These are phyloP conservation scores for Maylandia zebra DNA, from an alignment of 2,113 vertebrate genomes.

Conservation along the genomic window DNA sequence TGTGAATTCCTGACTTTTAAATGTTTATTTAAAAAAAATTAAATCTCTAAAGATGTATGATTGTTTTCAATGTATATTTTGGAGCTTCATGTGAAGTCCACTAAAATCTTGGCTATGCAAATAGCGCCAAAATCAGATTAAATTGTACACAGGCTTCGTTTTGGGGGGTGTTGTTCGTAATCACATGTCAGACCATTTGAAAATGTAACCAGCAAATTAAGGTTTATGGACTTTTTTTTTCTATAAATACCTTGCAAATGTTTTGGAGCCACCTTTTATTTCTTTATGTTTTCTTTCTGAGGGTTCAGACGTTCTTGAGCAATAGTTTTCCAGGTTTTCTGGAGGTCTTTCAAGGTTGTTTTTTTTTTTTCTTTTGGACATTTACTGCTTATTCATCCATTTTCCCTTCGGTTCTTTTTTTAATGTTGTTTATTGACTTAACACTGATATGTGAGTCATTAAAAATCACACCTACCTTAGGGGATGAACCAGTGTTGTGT, in stretches of 20 bases:
- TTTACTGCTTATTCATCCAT: not conserved
- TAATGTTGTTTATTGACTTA: not conserved
- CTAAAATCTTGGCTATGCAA: not conserved
- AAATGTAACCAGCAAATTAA: not conserved
- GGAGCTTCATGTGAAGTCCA: not conserved
- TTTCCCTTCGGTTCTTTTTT: not conserved
- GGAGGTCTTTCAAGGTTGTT: not conserved
- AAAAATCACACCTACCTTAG: not conserved
- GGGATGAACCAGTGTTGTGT: not conserved
- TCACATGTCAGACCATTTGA: not conserved
- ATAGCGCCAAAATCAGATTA: not conserved
- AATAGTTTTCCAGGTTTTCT: not conserved
- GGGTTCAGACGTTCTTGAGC: not conserved
- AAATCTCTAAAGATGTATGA: slow-evolving; percentile 23
- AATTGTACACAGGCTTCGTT: not conserved
- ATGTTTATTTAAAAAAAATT: slow-evolving; percentile 47
- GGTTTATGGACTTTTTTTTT: not conserved
- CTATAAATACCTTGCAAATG: not conserved
- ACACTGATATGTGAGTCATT: not conserved
- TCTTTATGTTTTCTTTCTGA: not conserved
- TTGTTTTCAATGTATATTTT: not conserved
- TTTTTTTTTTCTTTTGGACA: not conserved
- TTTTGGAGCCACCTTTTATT: not conserved
- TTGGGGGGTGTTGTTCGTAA: not conserved
- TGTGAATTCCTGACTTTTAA: slow-evolving; percentile 44